phyloP scores from a whole-genome alignment of 2,113 vertebrate genomes.

The Dermatemys mawii region DNA sequence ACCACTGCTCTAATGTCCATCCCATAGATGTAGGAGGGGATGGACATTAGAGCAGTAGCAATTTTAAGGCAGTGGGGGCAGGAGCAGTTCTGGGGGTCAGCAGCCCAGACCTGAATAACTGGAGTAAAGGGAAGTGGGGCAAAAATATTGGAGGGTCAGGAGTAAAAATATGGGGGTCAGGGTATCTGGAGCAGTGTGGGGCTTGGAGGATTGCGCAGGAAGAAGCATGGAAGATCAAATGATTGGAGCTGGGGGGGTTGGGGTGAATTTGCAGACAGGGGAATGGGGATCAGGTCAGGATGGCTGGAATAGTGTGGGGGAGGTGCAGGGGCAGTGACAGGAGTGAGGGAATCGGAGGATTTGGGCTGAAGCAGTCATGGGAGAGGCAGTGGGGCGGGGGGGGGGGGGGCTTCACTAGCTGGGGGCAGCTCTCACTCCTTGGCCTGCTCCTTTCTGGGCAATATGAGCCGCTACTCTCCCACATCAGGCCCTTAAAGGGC shows the following conservation, averaged over 20 bases:
- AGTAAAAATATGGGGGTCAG: background rate
- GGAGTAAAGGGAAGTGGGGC: background rate
- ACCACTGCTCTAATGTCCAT: background rate
- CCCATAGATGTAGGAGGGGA: background rate
- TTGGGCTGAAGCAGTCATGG: background rate
- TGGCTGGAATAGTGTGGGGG: background rate
- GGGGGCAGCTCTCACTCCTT: background rate
- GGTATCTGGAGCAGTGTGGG: background rate
- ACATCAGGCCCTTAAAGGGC: background rate
- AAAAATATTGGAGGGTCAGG: background rate
- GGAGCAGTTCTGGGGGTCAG: background rate
- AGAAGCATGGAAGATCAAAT: background rate
- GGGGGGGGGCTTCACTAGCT: background rate
- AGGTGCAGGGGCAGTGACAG: fast-evolving
- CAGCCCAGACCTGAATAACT: background rate
- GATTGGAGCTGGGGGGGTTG: background rate
- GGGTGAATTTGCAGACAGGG: background rate
- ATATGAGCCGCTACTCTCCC: background rate
- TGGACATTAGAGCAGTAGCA: background rate
- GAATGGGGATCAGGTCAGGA: background rate
- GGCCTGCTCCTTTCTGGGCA: background rate
- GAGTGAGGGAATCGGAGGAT: fast-evolving
- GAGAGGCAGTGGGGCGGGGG: too few relatives aligned
- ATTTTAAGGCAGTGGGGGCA: background rate
- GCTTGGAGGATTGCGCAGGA: background rate